Evolutionary conservation across 2,113 vertebrate species (phyloP), one percentile per base, ranked within the genome.

Genomic region (Brachyistius frenatus): DNA sequence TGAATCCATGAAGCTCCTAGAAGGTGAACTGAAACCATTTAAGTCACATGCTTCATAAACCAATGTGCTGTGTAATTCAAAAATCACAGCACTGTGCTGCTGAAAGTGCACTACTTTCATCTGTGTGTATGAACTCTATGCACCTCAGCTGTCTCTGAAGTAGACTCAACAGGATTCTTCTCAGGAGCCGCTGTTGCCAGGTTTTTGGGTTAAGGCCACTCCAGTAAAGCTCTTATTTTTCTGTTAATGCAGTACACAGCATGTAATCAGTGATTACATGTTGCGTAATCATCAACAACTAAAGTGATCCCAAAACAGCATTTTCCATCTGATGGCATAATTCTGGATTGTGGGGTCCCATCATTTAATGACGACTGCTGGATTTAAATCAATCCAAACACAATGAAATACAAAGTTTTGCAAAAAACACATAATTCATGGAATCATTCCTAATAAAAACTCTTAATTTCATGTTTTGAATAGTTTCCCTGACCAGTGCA

Each of bases 141-240:
- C 31, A 5, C 65, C 52, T 76, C 35, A 64, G 2, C 58, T 31
- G 30, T 57, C 23, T 50, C 52, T 63, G 0, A 58, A 61, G 31
- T n/a, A 58, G 32, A 61, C 61, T 55, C 47, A 69, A 64, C 30
- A 44, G 14, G 23, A 58, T 32, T 23, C 16, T 32, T 33, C 16
- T 49, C 14, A 37, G 56, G 35, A 10, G 46, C 2, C 13, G 44
- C 10, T 31, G 6, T 56, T 46, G 2, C 2, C 41, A 76, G n/a
- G 53, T 61, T 54, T 60, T 39, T 76, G 56, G 33, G 16, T 60
- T 62, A 55, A 72, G 57, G 67, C 3, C 57, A 68, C 55, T 11
- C 0, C 16, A 30, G 3, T 60, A 46, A 23, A 23, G 23, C 23
- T 23, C 23, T 23, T 23, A 23, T 23, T 23, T 23, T 23, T 23